These are phyloP conservation scores for Channa striata DNA, from an alignment of 2,797 vertebrate species.

Conservation along the genomic window DNA sequence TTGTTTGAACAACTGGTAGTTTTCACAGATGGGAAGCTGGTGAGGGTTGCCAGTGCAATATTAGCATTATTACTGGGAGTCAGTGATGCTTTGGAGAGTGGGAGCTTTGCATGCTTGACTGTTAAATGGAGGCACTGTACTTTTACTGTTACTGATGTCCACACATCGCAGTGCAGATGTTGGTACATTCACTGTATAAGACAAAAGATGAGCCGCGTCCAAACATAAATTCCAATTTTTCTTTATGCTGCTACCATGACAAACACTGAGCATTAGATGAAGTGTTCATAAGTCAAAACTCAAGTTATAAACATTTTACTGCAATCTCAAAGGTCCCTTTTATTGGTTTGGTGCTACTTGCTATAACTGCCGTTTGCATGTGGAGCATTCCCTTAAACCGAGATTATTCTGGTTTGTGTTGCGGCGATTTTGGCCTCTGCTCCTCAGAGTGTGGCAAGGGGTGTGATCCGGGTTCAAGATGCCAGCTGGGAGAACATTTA, in stretches of 20 bases:
- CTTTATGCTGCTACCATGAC: not conserved
- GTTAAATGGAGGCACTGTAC: not conserved
- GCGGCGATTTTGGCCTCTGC: constrained; percentile 26
- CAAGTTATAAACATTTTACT: not conserved
- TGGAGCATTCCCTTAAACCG: not conserved
- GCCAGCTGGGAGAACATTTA: constrained; percentile 70
- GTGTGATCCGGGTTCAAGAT: constrained; percentile 39
- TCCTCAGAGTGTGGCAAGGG: constrained; percentile 26
- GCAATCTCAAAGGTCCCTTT: not conserved
- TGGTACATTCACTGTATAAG: not conserved
- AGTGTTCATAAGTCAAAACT: not conserved
- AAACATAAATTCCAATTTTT: not conserved
- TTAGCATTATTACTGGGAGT: not conserved
- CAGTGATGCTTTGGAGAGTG: not conserved
- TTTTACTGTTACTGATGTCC: not conserved
- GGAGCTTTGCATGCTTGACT: not conserved
- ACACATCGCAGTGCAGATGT: not conserved
- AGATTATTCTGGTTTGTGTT: constrained; percentile 15
- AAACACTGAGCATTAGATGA: not conserved
- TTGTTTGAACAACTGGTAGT: not conserved
- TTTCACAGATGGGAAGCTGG: not conserved
- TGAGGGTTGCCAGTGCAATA: not conserved
- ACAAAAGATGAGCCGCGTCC: not conserved
- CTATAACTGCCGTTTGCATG: not conserved
- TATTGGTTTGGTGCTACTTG: not conserved